A percentile compares a stretch with the other conserved stretches of the same genome.
These are phyloP conservation scores for Himalopsyche japonica DNA, from an alignment of 2,888 invertebrate species.

Conservation along the genomic window DNA sequence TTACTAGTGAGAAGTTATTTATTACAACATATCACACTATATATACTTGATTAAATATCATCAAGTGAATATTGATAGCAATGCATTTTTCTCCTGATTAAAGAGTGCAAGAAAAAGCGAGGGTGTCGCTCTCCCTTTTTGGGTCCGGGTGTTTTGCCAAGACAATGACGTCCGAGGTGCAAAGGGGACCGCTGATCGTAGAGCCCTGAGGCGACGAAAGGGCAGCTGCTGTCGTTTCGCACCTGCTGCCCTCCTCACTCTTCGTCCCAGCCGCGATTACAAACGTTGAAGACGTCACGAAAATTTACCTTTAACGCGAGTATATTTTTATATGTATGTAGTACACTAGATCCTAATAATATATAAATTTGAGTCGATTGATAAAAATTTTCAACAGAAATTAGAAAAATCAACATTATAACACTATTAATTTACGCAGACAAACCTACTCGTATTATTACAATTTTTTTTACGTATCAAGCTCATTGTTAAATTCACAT, in stretches of 20 bases:
- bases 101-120: neutral
- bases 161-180: conserved; percentile 14
- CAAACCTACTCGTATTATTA: too few relatives aligned
- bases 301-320: neutral
- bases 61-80: neutral
- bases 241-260: conserved; percentile 24
- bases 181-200: neutral
- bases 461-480: too few relatives aligned
- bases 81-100: neutral
- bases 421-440: too few relatives aligned
- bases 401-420: too few relatives aligned
- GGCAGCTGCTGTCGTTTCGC: conserved; percentile 31
- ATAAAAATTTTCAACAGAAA: too few relatives aligned
- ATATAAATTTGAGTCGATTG: too few relatives aligned
- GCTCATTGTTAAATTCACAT: neutral
- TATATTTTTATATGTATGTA: too few relatives aligned
- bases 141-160: conserved; percentile 11
- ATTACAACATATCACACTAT: too few relatives aligned
- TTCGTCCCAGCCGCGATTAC: neutral
- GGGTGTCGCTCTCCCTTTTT: neutral
- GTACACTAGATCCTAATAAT: too few relatives aligned
- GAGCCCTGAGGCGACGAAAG: neutral
- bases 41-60: neutral
- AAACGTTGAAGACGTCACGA: neutral
- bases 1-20: too few relatives aligned